Conservation (phyloP, 2,888 invertebrate species). For the Ormyrus rosae region DNA sequence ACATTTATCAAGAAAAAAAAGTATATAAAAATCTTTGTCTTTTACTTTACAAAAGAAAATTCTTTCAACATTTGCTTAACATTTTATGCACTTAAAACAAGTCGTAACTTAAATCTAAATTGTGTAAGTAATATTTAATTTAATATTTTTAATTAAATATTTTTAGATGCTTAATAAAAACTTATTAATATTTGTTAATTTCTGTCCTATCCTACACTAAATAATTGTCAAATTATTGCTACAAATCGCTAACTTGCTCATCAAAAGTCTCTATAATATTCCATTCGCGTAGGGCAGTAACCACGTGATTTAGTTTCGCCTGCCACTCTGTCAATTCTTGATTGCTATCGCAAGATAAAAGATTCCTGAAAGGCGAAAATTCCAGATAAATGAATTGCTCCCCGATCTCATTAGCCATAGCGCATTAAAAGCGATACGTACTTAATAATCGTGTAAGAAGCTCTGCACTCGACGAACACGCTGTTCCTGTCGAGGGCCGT, state of each 20-base stretch:
- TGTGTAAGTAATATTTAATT: too few species aligned
- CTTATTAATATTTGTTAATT: neutral
- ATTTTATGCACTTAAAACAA: too few species aligned
- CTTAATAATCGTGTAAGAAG: constrained; percentile 60
- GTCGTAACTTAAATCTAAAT: too few species aligned
- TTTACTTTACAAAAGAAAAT: too few species aligned
- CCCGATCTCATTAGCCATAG: neutral
- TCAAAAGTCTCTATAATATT: constrained; percentile 60
- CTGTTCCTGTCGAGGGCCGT: constrained; percentile 57
- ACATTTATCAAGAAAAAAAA: too few species aligned
- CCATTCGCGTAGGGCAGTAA: constrained; percentile 76
- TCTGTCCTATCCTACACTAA: neutral
- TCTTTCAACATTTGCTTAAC: too few species aligned
- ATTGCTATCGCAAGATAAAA: constrained; percentile 76
- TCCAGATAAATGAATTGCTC: too few species aligned
- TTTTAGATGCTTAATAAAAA: too few species aligned
- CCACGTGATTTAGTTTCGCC: constrained; percentile 74
- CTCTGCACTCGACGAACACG: constrained; percentile 58
- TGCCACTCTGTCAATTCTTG: constrained; percentile 76
- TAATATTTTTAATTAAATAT: too few species aligned
- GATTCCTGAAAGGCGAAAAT: constrained; percentile 64
- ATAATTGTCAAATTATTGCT: neutral
- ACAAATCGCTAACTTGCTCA: constrained; percentile 1
- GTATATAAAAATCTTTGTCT: too few species aligned
- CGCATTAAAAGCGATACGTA: constrained; percentile 32